Conservation (phyloP, 2,113 vertebrate genomes). For the Phrynosoma platyrhinos region DNA sequence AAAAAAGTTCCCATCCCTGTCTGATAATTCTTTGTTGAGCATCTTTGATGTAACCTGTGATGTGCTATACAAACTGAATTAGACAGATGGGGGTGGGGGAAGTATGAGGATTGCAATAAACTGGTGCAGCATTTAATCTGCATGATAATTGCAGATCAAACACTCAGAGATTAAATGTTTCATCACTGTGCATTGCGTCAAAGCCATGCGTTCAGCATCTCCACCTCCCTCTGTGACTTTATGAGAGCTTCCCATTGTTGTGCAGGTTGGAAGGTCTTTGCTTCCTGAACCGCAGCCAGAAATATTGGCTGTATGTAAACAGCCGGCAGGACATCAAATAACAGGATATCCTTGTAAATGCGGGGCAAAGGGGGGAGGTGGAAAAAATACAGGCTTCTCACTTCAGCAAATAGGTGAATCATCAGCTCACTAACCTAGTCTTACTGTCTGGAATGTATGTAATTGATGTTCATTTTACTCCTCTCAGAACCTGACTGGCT, state of each 20-base stretch:
- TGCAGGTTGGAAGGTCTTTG: neutral
- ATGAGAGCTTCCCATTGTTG: neutral
- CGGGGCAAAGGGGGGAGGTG: no score
- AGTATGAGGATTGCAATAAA: neutral
- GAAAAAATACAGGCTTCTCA: slow-evolving; percentile 2
- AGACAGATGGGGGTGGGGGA: no score
- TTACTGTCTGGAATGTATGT: slow-evolving; percentile 16
- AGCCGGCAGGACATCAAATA: slow-evolving; percentile 28
- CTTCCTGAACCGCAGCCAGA: neutral
- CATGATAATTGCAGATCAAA: neutral
- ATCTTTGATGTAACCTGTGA: neutral
- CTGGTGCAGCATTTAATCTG: neutral
- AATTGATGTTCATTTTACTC: slow-evolving; percentile 27
- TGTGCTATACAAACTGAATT: neutral
- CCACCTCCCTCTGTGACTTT: neutral
- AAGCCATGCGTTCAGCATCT: neutral
- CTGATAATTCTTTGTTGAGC: neutral
- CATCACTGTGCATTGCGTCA: neutral
- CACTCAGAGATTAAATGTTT: slow-evolving; percentile 1
- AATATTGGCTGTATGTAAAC: slow-evolving; percentile 28
- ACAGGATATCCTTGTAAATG: slow-evolving; percentile 44
- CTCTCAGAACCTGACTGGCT: neutral
- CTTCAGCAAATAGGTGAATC: slow-evolving; percentile 22
- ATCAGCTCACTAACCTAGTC: neutral
- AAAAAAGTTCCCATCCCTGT: neutral